phyloP scores from a whole-genome alignment of 2,113 vertebrate species.

The Talpa occidentalis region DNA sequence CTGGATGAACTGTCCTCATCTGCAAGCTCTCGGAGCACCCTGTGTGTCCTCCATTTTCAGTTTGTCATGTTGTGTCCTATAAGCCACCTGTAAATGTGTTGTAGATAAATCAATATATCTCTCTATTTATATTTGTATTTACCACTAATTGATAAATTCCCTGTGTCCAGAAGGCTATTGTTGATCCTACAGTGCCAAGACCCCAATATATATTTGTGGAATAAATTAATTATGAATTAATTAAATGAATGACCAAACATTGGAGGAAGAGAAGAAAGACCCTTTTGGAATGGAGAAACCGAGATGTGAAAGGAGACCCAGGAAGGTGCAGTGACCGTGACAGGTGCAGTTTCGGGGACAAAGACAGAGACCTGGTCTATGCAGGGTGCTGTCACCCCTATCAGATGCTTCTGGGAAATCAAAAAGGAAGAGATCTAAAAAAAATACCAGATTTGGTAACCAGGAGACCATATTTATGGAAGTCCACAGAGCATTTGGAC shows the following conservation, averaged over 20 bases:
- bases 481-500: neutral
- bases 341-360: accelerated
- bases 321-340: neutral
- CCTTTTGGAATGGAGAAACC: neutral
- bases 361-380: neutral
- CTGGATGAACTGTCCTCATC: neutral
- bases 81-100: too few species aligned
- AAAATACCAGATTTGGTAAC: neutral
- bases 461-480: neutral
- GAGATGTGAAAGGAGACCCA: neutral
- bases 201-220: neutral
- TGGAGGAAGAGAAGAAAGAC: neutral
- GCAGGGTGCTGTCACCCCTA: accelerated
- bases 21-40: neutral
- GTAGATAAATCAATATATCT: neutral
- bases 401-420: neutral
- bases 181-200: neutral
- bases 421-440: neutral
- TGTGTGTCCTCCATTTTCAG: neutral
- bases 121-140: neutral
- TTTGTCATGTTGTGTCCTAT: neutral
- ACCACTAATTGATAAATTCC: neutral
- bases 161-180: neutral
- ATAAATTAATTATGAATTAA: neutral
- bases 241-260: neutral